phyloP scores from a whole-genome alignment of 2,113 vertebrate species.

The Notothenia coriiceps region DNA sequence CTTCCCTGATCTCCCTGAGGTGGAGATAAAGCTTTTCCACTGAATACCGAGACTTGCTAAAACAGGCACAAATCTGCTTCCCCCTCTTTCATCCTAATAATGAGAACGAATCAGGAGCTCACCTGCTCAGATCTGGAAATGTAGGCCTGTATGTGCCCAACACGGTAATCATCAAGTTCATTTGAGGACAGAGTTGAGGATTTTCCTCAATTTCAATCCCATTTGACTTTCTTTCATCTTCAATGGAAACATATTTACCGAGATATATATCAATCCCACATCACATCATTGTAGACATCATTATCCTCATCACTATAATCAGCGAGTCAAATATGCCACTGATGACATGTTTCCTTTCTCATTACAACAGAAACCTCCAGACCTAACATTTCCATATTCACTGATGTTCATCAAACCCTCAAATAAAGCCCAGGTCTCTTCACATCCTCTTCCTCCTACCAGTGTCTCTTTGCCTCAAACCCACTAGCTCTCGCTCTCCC shows the following conservation, averaged over 20 bases:
- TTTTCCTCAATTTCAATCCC: constrained; percentile 63
- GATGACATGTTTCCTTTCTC: constrained; percentile 63
- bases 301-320: constrained; percentile 72
- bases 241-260: constrained; percentile 56
- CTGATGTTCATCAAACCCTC: constrained; percentile 47
- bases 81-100: constrained; percentile 69
- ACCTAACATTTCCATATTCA: constrained; percentile 54
- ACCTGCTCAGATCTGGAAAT: constrained; percentile 58
- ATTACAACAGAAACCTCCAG: constrained; percentile 53
- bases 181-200: constrained; percentile 51
- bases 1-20: constrained; percentile 72
- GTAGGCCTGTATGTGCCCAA: constrained; percentile 18
- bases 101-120: constrained; percentile 70
- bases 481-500: constrained; percentile 46
- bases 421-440: constrained; percentile 49
- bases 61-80: constrained; percentile 76
- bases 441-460: constrained; percentile 35
- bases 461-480: constrained; percentile 25
- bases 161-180: constrained; percentile 64
- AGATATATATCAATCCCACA: constrained; percentile 55
- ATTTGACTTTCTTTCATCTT: constrained; percentile 63
- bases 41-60: constrained; percentile 76
- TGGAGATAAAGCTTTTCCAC: constrained; percentile 65
- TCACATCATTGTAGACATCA: constrained; percentile 49
- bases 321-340: constrained; percentile 60